A percentile compares a stretch with the other conserved stretches of the same genome.
Conservation (phyloP, 2,888 invertebrate species). For the Troides helena region DNA sequence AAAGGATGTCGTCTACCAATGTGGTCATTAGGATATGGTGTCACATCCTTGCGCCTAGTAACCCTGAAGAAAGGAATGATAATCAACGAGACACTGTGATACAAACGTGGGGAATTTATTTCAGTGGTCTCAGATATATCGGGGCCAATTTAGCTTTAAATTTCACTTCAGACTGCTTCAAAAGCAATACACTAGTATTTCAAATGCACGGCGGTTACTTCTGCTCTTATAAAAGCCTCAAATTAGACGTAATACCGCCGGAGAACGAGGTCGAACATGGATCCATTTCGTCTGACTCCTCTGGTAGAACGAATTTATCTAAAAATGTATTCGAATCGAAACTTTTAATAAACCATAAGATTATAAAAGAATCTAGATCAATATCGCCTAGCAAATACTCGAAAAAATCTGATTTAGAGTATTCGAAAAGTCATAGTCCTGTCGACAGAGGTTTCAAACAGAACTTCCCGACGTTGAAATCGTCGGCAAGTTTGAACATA, state of each 20-base stretch:
- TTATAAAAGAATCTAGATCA: conserved; percentile 62
- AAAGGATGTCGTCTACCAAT: conserved; percentile 71
- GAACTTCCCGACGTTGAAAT: conserved; percentile 56
- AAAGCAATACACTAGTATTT: conserved; percentile 89
- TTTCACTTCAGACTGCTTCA: conserved; percentile 84
- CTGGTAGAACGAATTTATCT: conserved; percentile 60
- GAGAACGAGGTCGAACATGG: conserved; percentile 70
- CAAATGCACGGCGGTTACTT: conserved; percentile 94
- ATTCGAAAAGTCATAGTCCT: conserved; percentile 75
- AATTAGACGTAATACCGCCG: conserved; percentile 71
- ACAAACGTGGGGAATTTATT: conserved; percentile 91
- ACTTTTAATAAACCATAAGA: conserved; percentile 52
- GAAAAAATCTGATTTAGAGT: conserved; percentile 60
- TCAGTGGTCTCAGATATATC: conserved; percentile 89
- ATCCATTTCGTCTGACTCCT: conserved; percentile 68
- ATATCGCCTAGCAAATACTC: conserved; percentile 63
- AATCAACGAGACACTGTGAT: conserved; percentile 79
- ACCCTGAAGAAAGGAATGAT: conserved; percentile 40
- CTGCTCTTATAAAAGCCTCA: conserved; percentile 80
- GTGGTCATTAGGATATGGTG: conserved; percentile 75
- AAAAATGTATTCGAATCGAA: conserved; percentile 63
- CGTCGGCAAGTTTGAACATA: conserved; percentile 63
- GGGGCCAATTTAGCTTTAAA: conserved; percentile 85
- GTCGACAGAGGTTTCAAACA: conserved; percentile 66
- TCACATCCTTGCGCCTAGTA: conserved; percentile 51